A percentile compares a stretch with the other conserved stretches of the same genome.
Conservation (phyloP, 2,888 invertebrate species). For the Parnassius smintheus region DNA sequence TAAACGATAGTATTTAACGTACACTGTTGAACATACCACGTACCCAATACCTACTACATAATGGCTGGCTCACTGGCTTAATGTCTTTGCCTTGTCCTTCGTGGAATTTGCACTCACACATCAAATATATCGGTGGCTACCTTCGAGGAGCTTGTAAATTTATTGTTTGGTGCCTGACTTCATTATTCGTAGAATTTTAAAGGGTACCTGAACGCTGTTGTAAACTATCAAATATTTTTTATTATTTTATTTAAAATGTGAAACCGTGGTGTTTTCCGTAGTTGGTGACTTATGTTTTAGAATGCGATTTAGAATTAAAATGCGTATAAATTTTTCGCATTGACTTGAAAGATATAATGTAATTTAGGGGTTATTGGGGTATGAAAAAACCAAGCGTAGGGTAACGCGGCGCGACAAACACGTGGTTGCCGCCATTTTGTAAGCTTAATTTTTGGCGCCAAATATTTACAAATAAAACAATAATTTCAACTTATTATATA, state of each 20-base stretch:
- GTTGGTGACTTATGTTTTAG: too few relatives aligned
- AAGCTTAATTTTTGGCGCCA: conserved; percentile 49
- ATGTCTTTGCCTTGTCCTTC: conserved; percentile 57
- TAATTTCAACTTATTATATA: not conserved
- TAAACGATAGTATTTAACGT: too few relatives aligned
- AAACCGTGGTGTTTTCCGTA: too few relatives aligned
- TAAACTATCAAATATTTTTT: not conserved
- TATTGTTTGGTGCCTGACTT: conserved; percentile 42
- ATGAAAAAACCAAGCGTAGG: too few relatives aligned
- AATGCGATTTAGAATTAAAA: too few relatives aligned
- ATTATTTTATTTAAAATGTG: not conserved
- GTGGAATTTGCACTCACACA: conserved; percentile 74
- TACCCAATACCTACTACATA: conserved; percentile 37
- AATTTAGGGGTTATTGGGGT: not conserved
- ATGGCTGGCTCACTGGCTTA: conserved; percentile 51
- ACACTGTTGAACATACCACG: conserved; percentile 49
- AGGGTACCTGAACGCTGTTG: conserved; percentile 29
- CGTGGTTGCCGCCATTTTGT: conserved; percentile 67
- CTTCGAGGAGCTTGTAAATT: conserved; percentile 40
- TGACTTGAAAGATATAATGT: too few relatives aligned
- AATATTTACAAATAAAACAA: conserved; percentile 21
- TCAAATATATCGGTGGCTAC: conserved; percentile 42
- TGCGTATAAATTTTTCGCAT: too few relatives aligned
- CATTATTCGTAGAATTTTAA: conserved; percentile 28
- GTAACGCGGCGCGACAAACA: conserved; percentile 36